Evolutionary conservation across 1,140 invertebrate species (phyloP).

Genomic region (Cyphomyrmex costatus): DNA sequence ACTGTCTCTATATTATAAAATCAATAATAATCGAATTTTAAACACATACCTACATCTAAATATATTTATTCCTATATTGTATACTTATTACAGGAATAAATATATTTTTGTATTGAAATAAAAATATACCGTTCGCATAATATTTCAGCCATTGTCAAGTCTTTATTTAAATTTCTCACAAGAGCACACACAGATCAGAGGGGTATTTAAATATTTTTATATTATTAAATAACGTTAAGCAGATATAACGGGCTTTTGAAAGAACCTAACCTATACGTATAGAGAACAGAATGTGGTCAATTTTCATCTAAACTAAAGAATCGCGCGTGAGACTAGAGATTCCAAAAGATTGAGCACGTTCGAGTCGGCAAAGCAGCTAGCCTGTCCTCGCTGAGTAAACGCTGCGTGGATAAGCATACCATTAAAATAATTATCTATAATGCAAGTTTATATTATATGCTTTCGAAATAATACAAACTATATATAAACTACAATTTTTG

Average conservation of each 20-base stretch:
- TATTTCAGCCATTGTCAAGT: constrained; percentile 9
- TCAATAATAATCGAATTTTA: neutral
- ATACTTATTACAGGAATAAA: neutral
- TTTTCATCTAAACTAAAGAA: no score
- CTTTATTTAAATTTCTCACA: neutral
- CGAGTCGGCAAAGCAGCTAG: neutral
- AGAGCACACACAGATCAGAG: neutral
- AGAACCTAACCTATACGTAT: neutral
- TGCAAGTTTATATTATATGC: no score
- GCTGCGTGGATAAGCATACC: no score
- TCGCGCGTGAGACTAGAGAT: no score
- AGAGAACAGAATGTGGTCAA: no score
- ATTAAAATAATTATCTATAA: no score
- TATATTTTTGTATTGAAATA: neutral
- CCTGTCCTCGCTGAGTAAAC: neutral
- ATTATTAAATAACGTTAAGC: neutral
- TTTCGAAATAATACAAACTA: no score
- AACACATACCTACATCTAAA: no score
- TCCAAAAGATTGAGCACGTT: neutral
- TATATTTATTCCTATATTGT: neutral
- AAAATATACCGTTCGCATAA: constrained; percentile 15
- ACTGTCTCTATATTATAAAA: constrained; percentile 13
- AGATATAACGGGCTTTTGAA: neutral
- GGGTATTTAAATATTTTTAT: neutral
- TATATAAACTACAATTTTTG: no score